Evolutionary conservation across 2,113 vertebrate species (phyloP).

Genomic region (Antechinus stuartii): DNA sequence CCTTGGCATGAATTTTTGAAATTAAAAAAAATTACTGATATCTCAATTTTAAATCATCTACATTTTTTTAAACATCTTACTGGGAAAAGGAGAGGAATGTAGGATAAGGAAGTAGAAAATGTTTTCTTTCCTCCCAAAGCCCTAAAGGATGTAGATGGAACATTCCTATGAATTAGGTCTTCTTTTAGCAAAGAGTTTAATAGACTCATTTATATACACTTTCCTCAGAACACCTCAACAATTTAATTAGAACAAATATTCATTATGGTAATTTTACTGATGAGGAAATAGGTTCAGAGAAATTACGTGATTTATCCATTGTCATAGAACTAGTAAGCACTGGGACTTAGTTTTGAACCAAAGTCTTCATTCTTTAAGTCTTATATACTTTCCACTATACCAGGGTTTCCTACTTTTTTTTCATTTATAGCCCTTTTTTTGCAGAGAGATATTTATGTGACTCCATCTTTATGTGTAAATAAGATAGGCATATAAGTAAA

Average conservation of each 20-base stretch:
- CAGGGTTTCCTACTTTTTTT: neutral
- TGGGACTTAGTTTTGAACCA: neutral
- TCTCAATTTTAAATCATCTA: neutral
- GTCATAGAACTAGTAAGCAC: neutral
- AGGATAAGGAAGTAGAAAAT: neutral
- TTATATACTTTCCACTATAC: neutral
- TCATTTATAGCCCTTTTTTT: no score
- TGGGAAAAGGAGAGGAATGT: neutral
- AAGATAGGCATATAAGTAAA: no score
- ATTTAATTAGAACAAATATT: neutral
- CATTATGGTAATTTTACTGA: neutral
- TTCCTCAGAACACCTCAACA: neutral
- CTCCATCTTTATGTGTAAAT: no score
- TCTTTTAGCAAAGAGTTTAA: neutral
- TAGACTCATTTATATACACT: neutral
- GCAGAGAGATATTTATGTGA: no score
- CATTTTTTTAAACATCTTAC: neutral
- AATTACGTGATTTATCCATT: neutral
- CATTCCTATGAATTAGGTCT: neutral
- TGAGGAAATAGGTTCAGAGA: neutral
- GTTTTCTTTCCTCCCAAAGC: neutral
- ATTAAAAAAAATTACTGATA: neutral
- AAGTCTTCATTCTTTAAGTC: neutral
- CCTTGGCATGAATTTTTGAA: neutral
- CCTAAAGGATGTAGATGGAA: neutral